Evolutionary conservation across 2,113 vertebrate genomes (phyloP).

Genomic region (Sebastes schlegelii): DNA sequence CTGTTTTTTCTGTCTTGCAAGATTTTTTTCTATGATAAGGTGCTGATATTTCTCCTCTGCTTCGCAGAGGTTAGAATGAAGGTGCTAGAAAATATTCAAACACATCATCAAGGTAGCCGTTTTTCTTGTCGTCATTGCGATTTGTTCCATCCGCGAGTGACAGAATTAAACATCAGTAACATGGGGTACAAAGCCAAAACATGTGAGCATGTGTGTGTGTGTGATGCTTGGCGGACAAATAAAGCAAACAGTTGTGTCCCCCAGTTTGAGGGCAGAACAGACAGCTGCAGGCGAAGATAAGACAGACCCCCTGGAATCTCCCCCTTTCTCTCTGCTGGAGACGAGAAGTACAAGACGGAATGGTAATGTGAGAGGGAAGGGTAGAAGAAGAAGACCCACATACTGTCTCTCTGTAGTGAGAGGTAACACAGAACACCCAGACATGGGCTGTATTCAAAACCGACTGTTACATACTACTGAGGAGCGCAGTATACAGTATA

Average conservation of each 20-base stretch:
- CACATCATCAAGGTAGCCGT: background rate
- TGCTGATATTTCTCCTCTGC: background rate
- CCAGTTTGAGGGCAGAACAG: conserved; percentile 34
- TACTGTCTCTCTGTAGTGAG: background rate
- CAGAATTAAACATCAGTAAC: background rate
- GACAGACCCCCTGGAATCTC: conserved; percentile 29
- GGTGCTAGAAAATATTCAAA: background rate
- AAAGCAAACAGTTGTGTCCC: conserved; percentile 46
- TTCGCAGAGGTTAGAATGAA: conserved; percentile 6
- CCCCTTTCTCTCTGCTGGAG: conserved; percentile 31
- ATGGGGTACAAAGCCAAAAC: background rate
- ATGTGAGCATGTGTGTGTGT: conserved; percentile 3
- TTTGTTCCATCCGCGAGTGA: background rate
- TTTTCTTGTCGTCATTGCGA: background rate
- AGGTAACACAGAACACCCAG: conserved; percentile 3
- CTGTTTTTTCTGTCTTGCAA: conserved; percentile 3
- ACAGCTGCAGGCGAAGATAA: conserved; percentile 57
- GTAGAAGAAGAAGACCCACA: conserved; percentile 13
- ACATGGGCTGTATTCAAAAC: too few species aligned
- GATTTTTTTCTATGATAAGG: conserved; percentile 3
- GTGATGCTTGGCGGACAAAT: conserved; percentile 4
- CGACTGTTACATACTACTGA: too few species aligned
- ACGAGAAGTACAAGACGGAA: conserved; percentile 36
- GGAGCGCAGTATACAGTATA: too few species aligned
- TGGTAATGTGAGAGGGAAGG: conserved; percentile 22